phyloP scores from a whole-genome alignment of 2,888 invertebrate species.

The Dermolepida albohirtum region DNA sequence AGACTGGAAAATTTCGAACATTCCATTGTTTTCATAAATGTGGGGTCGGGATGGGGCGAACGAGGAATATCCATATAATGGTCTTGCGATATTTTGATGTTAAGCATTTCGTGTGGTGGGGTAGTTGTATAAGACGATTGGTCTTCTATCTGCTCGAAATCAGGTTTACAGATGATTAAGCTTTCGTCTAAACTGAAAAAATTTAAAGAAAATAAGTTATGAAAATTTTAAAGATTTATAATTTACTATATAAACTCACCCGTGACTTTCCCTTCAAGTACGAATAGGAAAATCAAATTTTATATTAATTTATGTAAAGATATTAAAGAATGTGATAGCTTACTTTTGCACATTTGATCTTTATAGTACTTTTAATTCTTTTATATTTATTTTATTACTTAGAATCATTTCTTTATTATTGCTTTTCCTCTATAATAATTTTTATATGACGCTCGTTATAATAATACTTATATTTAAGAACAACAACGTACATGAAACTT shows the following conservation, averaged over 20 bases:
- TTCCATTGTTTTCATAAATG: constrained; percentile 64
- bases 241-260: constrained; percentile 66
- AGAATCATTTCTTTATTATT: too few species aligned
- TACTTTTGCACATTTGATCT: too few species aligned
- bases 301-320: constrained; percentile 23
- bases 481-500: too few species aligned
- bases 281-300: constrained; percentile 42
- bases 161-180: constrained; percentile 63
- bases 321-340: not conserved
- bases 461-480: too few species aligned
- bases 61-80: constrained; percentile 46
- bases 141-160: constrained; percentile 37
- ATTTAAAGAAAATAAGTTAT: not conserved
- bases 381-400: too few species aligned
- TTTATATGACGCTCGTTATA: too few species aligned
- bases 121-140: constrained; percentile 16
- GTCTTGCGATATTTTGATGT: constrained; percentile 49
- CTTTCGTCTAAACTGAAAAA: constrained; percentile 71
- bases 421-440: too few species aligned
- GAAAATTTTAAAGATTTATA: not conserved
- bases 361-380: too few species aligned
- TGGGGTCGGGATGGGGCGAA: constrained; percentile 53
- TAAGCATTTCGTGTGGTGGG: constrained; percentile 38
- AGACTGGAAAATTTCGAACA: constrained; percentile 63
- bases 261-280: constrained; percentile 71